Evolutionary conservation across 2,888 invertebrate species (phyloP), one percentile per base, ranked within the genome.

Genomic region (Timema cristinae): DNA sequence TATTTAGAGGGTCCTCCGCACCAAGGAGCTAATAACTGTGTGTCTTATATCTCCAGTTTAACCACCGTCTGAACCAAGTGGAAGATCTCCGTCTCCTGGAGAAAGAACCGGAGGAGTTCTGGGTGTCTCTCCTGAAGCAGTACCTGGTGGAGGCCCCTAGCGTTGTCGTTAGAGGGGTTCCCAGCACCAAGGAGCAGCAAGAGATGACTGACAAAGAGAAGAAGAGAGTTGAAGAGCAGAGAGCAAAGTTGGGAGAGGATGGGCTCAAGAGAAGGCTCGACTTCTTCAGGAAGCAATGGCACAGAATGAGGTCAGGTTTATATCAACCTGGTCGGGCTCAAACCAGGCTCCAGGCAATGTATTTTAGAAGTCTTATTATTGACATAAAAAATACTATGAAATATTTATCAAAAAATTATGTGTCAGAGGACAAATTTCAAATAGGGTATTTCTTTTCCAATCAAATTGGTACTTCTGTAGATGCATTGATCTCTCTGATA

Each of bases 161-260:
- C 75, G 86, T 89, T 7, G 82, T 90, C n/a, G 85, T 92, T 6
- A 77, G 79, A 6, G 87, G 86, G 11, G 83, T 85, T 74, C 92
- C 92, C 1, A 90, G 90, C 77, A 84, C 85, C 68, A 82, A 86
- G 66, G 87, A 89, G 77, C 88, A 89, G 79, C 83, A 84, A 72
- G 86, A 87, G 78, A 87, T 94, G 85, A 87, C 90, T 0, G 84
- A 87, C 75, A 88, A 89, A 77, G 96, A 96, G 82, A 88, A 90
- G 76, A 83, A 85, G 13, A 85, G 96, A 67, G 82, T 94, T 70
- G 86, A 88, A 77, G 83, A 86, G 67, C 93, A 94, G 80, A 84
- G 88, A 75, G 81, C 85, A 70, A 77, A 78, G 11, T 84, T 96
- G 5, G 92, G 93, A 1, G 84, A 86, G 71, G 84, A 85, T 0